Conservation (phyloP, 2,113 vertebrate genomes). For the Phasianus colchicus region DNA sequence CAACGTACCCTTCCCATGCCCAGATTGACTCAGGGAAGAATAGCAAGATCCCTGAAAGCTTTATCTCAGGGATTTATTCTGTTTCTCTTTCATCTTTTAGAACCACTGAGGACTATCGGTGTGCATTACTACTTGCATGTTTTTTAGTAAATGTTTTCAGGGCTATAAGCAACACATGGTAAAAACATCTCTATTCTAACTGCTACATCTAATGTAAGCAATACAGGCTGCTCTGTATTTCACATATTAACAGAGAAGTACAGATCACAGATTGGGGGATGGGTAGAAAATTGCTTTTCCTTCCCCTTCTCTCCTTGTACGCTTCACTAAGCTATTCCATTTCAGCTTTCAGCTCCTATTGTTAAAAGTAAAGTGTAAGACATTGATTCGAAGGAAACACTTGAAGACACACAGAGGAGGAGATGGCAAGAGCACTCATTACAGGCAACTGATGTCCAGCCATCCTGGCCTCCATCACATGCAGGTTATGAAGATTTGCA, state of each 20-base stretch:
- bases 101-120: not conserved
- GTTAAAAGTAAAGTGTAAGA: constrained; percentile 1
- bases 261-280: not conserved
- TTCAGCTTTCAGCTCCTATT: not conserved
- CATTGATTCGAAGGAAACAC: not conserved
- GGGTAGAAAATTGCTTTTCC: constrained; percentile 43
- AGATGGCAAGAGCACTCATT: not conserved
- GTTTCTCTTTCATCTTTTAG: not conserved
- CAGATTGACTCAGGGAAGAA: not conserved
- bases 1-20: not conserved
- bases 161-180: not conserved
- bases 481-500: not conserved
- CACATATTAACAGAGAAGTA: not conserved
- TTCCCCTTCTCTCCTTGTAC: not conserved
- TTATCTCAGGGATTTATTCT: not conserved
- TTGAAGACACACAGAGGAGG: not conserved
- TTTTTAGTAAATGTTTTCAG: constrained; percentile 15
- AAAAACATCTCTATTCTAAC: not conserved
- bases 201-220: not conserved
- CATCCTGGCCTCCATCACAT: not conserved
- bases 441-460: not conserved
- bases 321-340: not conserved
- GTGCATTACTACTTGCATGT: not conserved
- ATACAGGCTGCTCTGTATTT: constrained; percentile 1
- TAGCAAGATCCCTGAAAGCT: not conserved